Percentiles rank a stretch among this genome's conserved stretches.
phyloP scores from a whole-genome alignment of 1,140 invertebrate genomes.

The Pristionchus pacificus region DNA sequence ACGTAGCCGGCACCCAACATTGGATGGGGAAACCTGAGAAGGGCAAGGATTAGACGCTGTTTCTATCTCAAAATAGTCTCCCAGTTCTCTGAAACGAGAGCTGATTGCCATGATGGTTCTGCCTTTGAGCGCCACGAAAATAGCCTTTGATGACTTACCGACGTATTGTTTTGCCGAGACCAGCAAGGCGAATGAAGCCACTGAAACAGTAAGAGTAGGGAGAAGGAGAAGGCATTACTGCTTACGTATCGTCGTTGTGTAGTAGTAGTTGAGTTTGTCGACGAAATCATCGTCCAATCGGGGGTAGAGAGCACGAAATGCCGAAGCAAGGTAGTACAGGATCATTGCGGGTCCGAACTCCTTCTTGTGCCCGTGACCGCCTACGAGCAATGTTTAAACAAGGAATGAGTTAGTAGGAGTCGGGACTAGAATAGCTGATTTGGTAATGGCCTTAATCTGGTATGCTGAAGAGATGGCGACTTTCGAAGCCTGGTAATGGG shows the following conservation, averaged over 20 bases:
- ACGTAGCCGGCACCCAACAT: conserved; percentile 58
- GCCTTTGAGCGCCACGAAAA: conserved; percentile 21
- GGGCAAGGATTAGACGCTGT: too few relatives aligned
- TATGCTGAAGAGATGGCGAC: too few relatives aligned
- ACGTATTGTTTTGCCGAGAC: conserved; percentile 57
- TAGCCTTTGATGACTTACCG: too few relatives aligned
- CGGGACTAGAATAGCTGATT: too few relatives aligned
- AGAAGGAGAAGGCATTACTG: conserved; percentile 6
- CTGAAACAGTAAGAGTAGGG: conserved; percentile 33
- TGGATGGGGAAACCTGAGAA: conserved; percentile 54
- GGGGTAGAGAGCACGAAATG: conserved; percentile 56
- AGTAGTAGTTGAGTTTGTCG: conserved; percentile 57
- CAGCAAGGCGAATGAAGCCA: conserved; percentile 55
- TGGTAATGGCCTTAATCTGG: too few relatives aligned
- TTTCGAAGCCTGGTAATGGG: too few relatives aligned
- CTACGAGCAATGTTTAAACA: too few relatives aligned
- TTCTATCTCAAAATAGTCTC: too few relatives aligned
- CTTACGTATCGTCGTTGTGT: conserved; percentile 56
- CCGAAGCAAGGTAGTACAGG: conserved; percentile 55
- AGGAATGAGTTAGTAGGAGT: too few relatives aligned
- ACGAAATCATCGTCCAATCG: conserved; percentile 57
- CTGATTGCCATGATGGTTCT: neutral
- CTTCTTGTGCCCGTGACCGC: conserved; percentile 56
- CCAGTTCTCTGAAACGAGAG: too few relatives aligned
- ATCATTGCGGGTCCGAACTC: conserved; percentile 58